These are phyloP conservation scores for Hydrolagus affinis DNA, from an alignment of 2,113 vertebrate species.

Conservation along the genomic window DNA sequence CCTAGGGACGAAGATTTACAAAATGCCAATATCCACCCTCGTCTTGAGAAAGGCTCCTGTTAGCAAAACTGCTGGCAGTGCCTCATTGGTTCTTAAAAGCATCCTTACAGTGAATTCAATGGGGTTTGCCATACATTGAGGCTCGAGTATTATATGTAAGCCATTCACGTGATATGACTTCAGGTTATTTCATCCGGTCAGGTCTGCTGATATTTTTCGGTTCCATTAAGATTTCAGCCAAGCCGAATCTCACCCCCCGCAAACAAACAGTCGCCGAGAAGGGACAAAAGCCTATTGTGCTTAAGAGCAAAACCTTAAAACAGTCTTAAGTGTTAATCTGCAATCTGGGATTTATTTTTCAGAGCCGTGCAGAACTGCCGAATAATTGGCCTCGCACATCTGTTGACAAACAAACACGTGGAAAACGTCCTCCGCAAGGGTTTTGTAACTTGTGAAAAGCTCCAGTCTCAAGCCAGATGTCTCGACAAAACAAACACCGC, in stretches of 20 bases:
- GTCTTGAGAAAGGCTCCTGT: background rate
- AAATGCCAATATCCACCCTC: background rate
- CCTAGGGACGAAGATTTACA: background rate
- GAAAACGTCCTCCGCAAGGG: no score
- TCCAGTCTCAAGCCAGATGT: no score
- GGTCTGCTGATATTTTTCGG: conserved; percentile 8
- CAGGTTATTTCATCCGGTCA: conserved; percentile 15
- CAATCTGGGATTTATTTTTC: background rate
- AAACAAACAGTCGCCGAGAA: background rate
- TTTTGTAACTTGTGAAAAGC: no score
- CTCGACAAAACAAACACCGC: background rate
- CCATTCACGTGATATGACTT: conserved; percentile 15
- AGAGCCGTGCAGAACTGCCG: background rate
- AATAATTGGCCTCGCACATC: background rate
- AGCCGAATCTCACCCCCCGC: background rate
- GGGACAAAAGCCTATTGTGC: conserved; percentile 17
- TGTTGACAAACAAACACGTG: background rate
- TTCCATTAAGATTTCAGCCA: background rate
- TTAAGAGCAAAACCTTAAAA: conserved; percentile 1
- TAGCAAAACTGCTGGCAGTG: background rate
- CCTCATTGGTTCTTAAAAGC: background rate
- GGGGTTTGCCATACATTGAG: background rate
- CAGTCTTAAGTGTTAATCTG: background rate
- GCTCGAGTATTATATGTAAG: background rate
- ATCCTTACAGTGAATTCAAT: background rate